A percentile compares a stretch with the other conserved stretches of the same genome.
Evolutionary conservation across 1,140 invertebrate species (phyloP).

Genomic region (Rhyacophila brunnea): DNA sequence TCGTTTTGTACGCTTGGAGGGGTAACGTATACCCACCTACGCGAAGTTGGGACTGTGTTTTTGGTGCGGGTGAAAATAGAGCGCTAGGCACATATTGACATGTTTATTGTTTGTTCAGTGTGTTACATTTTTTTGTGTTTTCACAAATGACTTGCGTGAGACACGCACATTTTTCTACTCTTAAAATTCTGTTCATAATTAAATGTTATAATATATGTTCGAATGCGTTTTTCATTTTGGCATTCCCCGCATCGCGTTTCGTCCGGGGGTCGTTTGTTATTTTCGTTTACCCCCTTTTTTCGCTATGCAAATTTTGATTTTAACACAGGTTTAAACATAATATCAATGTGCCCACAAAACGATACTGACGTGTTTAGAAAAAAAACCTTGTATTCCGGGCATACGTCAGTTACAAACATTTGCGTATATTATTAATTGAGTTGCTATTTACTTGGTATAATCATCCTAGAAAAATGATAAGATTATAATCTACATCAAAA

Average conservation of each 20-base stretch:
- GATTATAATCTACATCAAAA: no score
- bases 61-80: background rate
- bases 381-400: no score
- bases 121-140: conserved; percentile 22
- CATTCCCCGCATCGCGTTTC: conserved; percentile 7
- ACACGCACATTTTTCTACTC: conserved; percentile 25
- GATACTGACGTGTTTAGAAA: no score
- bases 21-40: no score
- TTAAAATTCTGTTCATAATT: conserved; percentile 29
- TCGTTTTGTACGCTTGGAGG: no score
- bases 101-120: conserved; percentile 28
- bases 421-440: no score
- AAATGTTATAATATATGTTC: conserved; percentile 29
- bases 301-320: background rate
- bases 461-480: no score
- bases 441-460: no score
- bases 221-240: conserved; percentile 27
- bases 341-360: no score
- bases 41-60: no score
- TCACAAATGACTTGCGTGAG: conserved; percentile 12
- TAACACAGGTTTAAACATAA: no score
- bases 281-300: background rate
- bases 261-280: background rate
- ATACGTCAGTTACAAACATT: no score
- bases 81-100: conserved; percentile 23